These are phyloP conservation scores for Dichetophora obliterata DNA, from an alignment of 2,888 invertebrate genomes.

Conservation along the genomic window DNA sequence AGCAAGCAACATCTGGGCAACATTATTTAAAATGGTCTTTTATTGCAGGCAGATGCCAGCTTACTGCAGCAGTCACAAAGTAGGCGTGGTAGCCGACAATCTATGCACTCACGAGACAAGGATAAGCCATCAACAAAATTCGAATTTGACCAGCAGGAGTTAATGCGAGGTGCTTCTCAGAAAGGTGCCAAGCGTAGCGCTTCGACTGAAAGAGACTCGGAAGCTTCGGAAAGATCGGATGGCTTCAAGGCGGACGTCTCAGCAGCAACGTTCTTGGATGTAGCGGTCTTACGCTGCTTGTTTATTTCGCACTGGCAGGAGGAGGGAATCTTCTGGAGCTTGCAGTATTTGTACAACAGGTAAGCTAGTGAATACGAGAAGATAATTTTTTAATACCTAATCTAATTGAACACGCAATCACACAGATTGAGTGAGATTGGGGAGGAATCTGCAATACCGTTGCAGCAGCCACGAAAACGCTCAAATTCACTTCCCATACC, in stretches of 20 bases:
- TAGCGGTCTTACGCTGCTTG: constrained; percentile 94
- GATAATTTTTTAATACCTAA: neutral
- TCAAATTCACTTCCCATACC: constrained; percentile 95
- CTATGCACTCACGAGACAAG: constrained; percentile 64
- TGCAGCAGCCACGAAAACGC: constrained; percentile 85
- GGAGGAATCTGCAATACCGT: constrained; percentile 81
- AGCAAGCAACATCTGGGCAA: neutral
- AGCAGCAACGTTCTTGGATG: constrained; percentile 95
- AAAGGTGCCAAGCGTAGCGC: constrained; percentile 69
- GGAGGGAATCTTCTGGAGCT: constrained; percentile 97
- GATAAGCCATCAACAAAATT: constrained; percentile 67
- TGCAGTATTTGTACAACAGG: constrained; percentile 92
- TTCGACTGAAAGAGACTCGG: constrained; percentile 83
- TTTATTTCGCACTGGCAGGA: constrained; percentile 98
- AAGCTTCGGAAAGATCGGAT: constrained; percentile 74
- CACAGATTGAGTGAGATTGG: constrained; percentile 86
- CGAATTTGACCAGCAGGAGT: constrained; percentile 69
- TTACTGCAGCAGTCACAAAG: constrained; percentile 75
- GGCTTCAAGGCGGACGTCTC: constrained; percentile 73
- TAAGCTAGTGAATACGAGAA: constrained; percentile 61
- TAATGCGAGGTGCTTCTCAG: constrained; percentile 65
- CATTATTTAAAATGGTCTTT: neutral
- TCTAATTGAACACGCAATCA: constrained; percentile 60
- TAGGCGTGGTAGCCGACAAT: constrained; percentile 67
- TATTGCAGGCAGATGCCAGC: constrained; percentile 80